Conservation (phyloP, 2,888 invertebrate species). For the Caenorhabditis panamensis region DNA sequence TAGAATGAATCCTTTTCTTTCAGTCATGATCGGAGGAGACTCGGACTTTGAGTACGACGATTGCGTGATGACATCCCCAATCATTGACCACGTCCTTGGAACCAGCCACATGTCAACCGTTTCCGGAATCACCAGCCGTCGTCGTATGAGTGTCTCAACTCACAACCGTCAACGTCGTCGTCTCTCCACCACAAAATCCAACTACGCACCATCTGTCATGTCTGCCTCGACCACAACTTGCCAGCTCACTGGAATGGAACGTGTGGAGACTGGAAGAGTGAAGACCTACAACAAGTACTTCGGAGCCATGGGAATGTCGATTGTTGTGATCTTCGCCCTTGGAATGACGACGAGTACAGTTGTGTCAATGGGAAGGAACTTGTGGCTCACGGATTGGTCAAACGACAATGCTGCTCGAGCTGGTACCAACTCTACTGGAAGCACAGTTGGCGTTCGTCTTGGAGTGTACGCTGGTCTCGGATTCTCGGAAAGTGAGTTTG, state of each 20-base stretch:
- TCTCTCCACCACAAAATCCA: conserved; percentile 60
- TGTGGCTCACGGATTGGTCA: conserved; percentile 81
- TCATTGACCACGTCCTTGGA: conserved; percentile 75
- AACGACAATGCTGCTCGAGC: conserved; percentile 74
- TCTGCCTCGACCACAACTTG: conserved; percentile 51
- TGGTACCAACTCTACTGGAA: conserved; percentile 51
- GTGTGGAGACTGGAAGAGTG: conserved; percentile 80
- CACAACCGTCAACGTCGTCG: conserved; percentile 65
- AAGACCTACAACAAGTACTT: conserved; percentile 79
- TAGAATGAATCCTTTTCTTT: no score
- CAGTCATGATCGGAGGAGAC: conserved; percentile 62
- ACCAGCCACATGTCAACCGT: conserved; percentile 79
- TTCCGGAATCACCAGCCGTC: conserved; percentile 75
- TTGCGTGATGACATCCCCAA: conserved; percentile 64
- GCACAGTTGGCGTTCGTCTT: conserved; percentile 71
- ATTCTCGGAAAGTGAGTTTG: conserved; percentile 75
- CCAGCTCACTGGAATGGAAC: conserved; percentile 75
- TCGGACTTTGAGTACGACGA: conserved; percentile 75
- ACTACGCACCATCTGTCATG: conserved; percentile 36
- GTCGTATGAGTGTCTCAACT: conserved; percentile 60
- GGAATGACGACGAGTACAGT: conserved; percentile 77
- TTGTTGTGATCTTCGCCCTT: conserved; percentile 72
- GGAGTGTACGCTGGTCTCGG: conserved; percentile 80
- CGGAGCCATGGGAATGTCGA: conserved; percentile 75
- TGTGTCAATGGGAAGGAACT: conserved; percentile 77